Base-by-base conservation (phyloP, 2,113 vertebrate genomes). In the Larimichthys crocea region DNA sequence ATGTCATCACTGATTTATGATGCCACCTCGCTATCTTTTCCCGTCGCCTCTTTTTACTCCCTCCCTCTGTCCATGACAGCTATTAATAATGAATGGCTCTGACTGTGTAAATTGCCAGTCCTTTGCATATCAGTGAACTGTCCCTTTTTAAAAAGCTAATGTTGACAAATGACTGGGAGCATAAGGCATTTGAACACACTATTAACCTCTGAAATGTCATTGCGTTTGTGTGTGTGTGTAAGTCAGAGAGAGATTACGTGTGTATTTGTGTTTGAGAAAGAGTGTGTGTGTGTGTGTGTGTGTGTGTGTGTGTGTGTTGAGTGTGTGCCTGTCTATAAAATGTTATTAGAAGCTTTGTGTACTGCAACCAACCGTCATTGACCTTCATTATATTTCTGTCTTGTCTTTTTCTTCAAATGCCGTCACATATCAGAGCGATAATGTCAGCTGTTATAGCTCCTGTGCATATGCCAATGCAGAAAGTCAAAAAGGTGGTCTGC, bases 81-180 rank as follows among this genome's bases (percentile, higher is more conserved):
- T 70, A 84, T 94, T 92, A 91, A 94, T 92, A 92, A 93, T 94
- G 57, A 86, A 94, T 86, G 88, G 42, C 82, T 61, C 72, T 10
- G 62, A 76, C 82, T 88, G 89, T 91, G 86, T 88, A 83, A 92
- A 92, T 92, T 93, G 91, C 82, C 91, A 90, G 60, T 73, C 76
- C 60, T 69, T 67, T 74, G 88, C 86, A 86, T 79, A 89, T 90
- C 89, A 92, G 82, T 64, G 62, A 90, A 82, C 77, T 80, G 89
- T 80, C 82, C 80, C 74, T 76, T 85, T 85, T 90, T 80, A 86
- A 55, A 78, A 77, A 75, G 79, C 79, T 85, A 88, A 92, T 90
- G 88, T 85, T 91, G 92, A 93, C 91, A 91, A 92, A 93, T 89
- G 81, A 92, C 86, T 83, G 57, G 0, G 59, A 91, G 88, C 78